phyloP scores from a whole-genome alignment of 1,140 invertebrate genomes.

The Drosophila murphyi region DNA sequence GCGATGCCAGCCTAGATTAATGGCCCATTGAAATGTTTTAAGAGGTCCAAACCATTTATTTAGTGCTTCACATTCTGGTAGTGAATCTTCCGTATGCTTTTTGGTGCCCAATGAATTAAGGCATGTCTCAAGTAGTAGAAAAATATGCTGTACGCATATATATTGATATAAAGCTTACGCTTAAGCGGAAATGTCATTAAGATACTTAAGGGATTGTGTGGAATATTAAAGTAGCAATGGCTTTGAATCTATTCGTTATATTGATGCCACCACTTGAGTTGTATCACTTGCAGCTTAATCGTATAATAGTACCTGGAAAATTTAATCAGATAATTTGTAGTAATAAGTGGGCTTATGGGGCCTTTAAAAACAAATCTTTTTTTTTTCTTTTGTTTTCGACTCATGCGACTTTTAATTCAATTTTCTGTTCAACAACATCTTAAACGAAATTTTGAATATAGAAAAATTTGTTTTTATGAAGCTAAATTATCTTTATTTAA shows the following conservation, averaged over 20 bases:
- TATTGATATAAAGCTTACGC: background rate
- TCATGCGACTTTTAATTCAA: no score
- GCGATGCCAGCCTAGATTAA: constrained; percentile 59
- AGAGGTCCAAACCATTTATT: constrained; percentile 65
- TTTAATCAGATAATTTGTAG: background rate
- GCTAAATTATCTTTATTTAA: no score
- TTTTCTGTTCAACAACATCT: no score
- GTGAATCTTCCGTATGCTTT: constrained; percentile 42
- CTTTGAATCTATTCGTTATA: constrained; percentile 7
- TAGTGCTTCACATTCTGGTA: constrained; percentile 56
- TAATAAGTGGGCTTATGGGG: background rate
- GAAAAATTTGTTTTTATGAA: no score
- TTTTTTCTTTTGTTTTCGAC: no score
- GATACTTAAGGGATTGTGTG: constrained; percentile 13
- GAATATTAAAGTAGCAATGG: background rate
- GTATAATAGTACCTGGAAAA: background rate
- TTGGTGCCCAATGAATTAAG: constrained; percentile 39
- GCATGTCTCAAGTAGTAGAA: constrained; percentile 5
- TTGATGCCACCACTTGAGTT: background rate
- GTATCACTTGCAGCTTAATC: background rate
- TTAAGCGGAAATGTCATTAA: constrained; percentile 14
- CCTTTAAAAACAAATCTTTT: no score
- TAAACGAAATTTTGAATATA: no score
- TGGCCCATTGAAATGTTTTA: constrained; percentile 62
- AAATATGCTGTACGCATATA: background rate